Evolutionary conservation across 2,113 vertebrate species (phyloP).

Genomic region (Shinisaurus crocodilurus): DNA sequence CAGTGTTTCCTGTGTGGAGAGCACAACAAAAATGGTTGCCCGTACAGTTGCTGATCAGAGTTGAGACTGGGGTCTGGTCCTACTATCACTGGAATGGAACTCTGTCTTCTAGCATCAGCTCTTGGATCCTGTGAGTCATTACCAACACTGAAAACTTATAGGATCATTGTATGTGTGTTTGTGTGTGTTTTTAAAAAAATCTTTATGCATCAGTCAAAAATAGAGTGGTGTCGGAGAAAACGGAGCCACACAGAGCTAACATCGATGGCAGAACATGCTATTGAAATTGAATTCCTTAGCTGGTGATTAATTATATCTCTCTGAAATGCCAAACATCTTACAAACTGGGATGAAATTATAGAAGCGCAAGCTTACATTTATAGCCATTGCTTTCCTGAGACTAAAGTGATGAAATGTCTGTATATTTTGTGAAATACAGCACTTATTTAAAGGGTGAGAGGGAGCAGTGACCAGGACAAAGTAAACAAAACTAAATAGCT

Average conservation of each 20-base stretch:
- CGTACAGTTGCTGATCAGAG: background rate
- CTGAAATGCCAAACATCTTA: background rate
- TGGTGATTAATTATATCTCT: background rate
- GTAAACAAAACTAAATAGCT: background rate
- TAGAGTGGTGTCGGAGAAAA: background rate
- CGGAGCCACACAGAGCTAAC: background rate
- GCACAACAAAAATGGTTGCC: background rate
- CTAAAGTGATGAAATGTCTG: background rate
- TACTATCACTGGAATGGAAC: background rate
- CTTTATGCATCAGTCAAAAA: background rate
- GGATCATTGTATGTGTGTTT: too few relatives aligned
- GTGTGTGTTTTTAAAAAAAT: background rate
- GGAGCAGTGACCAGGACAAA: background rate
- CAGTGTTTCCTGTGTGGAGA: background rate
- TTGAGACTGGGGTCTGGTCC: background rate
- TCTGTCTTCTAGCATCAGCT: too few relatives aligned
- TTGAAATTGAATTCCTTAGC: background rate
- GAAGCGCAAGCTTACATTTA: background rate
- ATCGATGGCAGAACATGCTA: too few relatives aligned
- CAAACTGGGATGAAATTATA: background rate
- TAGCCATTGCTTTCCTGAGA: conserved; percentile 26
- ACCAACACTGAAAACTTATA: background rate
- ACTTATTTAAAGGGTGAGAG: too few relatives aligned
- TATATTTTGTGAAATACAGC: conserved; percentile 14
- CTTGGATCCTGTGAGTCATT: background rate